Evolutionary conservation across 2,888 invertebrate species (phyloP).

Genomic region (Hesperia comma): DNA sequence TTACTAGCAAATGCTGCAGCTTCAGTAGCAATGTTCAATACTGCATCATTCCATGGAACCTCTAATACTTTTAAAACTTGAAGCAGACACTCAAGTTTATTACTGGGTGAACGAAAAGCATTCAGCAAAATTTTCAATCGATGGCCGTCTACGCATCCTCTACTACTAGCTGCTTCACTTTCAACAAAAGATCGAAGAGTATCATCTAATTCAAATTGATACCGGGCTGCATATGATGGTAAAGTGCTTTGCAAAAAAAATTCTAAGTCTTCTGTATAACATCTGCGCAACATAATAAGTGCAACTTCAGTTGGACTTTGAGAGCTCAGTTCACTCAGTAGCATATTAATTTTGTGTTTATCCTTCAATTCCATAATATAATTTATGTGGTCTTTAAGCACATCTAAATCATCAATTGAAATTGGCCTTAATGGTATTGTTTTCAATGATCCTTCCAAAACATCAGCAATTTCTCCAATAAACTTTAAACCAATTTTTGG

Average conservation of each 20-base stretch:
- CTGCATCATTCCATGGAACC: conserved; percentile 71
- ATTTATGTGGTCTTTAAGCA: conserved; percentile 68
- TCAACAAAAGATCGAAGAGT: conserved; percentile 70
- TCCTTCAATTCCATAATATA: conserved; percentile 74
- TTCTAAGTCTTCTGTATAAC: conserved; percentile 77
- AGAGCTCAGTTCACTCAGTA: conserved; percentile 71
- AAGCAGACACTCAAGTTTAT: conserved; percentile 70
- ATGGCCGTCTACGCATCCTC: conserved; percentile 69
- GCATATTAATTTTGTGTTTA: conserved; percentile 76
- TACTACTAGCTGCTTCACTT: conserved; percentile 70
- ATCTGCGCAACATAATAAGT: conserved; percentile 76
- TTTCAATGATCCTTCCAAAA: conserved; percentile 68
- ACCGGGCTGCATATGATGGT: conserved; percentile 66
- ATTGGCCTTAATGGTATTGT: conserved; percentile 68
- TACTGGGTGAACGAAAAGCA: conserved; percentile 64
- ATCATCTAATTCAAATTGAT: conserved; percentile 74
- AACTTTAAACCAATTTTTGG: conserved; percentile 80
- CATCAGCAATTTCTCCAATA: conserved; percentile 65
- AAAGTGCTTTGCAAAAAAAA: conserved; percentile 70
- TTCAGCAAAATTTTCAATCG: conserved; percentile 68
- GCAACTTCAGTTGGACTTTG: conserved; percentile 72
- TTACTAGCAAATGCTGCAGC: conserved; percentile 64
- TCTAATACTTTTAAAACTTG: conserved; percentile 74
- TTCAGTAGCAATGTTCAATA: conserved; percentile 62
- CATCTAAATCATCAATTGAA: conserved; percentile 74